A percentile compares a stretch with the other conserved stretches of the same genome.
phyloP scores from a whole-genome alignment of 2,888 invertebrate species.

The Drosophila pseudotalamancana region DNA sequence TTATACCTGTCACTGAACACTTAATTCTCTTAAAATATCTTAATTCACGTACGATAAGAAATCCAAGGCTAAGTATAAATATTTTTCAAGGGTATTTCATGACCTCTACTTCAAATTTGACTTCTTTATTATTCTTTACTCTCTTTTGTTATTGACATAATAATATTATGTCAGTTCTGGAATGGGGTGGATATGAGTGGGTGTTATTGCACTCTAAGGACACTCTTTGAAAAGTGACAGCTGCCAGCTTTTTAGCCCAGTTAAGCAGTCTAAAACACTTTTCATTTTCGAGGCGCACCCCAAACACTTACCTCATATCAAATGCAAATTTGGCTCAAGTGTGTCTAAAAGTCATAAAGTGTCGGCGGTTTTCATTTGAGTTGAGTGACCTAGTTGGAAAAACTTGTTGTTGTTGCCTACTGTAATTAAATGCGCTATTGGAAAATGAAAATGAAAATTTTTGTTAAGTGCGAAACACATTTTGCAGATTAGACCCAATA shows the following conservation, averaged over 20 bases:
- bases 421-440: slow-evolving; percentile 30
- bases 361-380: slow-evolving; percentile 25
- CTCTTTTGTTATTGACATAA: slow-evolving; percentile 38
- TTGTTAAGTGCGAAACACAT: background rate
- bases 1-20: background rate
- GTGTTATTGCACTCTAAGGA: slow-evolving; percentile 32
- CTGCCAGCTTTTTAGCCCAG: slow-evolving; percentile 72
- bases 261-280: slow-evolving; percentile 37
- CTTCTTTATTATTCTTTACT: background rate
- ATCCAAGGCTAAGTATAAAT: too few relatives aligned
- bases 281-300: slow-evolving; percentile 14
- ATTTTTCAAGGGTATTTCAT: background rate
- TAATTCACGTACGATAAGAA: too few relatives aligned
- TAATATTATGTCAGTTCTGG: slow-evolving; percentile 28
- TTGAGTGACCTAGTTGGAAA: slow-evolving; percentile 44
- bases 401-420: slow-evolving; percentile 7
- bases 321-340: slow-evolving; percentile 66
- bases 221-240: slow-evolving; percentile 56
- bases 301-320: slow-evolving; percentile 22
- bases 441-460: slow-evolving; percentile 2
- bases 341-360: slow-evolving; percentile 47
- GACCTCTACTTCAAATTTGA: background rate
- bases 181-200: slow-evolving; percentile 1
- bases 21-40: too few relatives aligned
- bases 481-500: too few relatives aligned